phyloP scores from a whole-genome alignment of 2,797 vertebrate genomes.

The Manis crassicaudata region DNA sequence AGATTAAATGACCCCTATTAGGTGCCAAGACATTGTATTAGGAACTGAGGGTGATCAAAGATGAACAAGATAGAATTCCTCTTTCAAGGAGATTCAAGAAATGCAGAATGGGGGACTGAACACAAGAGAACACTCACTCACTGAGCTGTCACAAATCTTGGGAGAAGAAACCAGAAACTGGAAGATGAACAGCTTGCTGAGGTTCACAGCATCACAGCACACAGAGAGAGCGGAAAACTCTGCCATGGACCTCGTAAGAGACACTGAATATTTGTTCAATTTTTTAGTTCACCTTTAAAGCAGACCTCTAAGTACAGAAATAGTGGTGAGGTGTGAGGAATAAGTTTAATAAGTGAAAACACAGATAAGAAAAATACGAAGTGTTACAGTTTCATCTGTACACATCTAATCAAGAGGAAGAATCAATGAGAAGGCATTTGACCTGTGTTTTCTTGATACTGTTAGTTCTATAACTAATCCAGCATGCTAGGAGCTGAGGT shows the following conservation, averaged over 20 bases:
- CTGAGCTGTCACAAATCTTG: not conserved
- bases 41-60: not conserved
- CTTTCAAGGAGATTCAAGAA: not conserved
- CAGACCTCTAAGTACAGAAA: not conserved
- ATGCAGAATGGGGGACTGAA: not conserved
- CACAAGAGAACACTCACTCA: not conserved
- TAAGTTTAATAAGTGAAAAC: constrained; percentile 71
- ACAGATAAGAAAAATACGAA: constrained; percentile 65
- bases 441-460: constrained; percentile 75
- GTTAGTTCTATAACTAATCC: constrained; percentile 68
- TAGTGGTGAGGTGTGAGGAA: not conserved
- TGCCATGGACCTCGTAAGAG: not conserved
- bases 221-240: not conserved
- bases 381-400: constrained; percentile 73
- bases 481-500: constrained; percentile 60
- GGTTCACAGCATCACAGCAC: not conserved
- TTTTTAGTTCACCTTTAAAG: constrained; percentile 47
- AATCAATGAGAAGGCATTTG: constrained; percentile 76
- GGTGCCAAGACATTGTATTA: not conserved
- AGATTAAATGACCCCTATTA: not conserved
- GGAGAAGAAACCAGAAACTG: not conserved
- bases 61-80: not conserved
- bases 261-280: not conserved
- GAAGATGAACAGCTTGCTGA: not conserved
- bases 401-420: constrained; percentile 63